Evolutionary conservation across 2,113 vertebrate genomes (phyloP).

Genomic region (Crotophaga sulcirostris): DNA sequence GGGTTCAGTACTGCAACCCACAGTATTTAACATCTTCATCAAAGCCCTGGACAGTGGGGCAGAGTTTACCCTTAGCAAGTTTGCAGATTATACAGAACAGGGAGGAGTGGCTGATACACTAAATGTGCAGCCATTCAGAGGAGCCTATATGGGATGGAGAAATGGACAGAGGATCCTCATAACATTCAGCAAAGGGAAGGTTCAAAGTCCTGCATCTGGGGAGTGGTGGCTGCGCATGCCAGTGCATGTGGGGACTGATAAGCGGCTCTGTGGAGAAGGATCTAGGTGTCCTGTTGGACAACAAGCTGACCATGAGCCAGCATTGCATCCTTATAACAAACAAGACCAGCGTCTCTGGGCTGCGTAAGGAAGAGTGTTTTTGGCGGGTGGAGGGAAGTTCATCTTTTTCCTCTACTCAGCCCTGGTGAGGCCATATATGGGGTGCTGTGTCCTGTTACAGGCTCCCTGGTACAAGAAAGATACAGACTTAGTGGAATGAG

Average conservation of each 20-base stretch:
- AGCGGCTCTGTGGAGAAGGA: background rate
- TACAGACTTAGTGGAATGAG: accelerated
- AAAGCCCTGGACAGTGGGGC: background rate
- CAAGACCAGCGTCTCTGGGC: too few species aligned
- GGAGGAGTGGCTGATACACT: too few species aligned
- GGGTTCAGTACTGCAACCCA: background rate
- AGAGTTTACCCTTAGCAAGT: background rate
- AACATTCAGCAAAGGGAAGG: background rate
- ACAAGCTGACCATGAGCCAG: accelerated
- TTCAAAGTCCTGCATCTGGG: background rate
- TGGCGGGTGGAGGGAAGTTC: accelerated
- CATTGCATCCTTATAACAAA: accelerated
- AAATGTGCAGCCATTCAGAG: background rate
- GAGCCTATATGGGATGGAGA: background rate
- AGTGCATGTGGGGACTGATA: background rate
- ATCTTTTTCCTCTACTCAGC: background rate
- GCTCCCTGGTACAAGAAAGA: background rate
- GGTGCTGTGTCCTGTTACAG: accelerated
- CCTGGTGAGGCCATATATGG: background rate
- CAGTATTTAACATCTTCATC: background rate
- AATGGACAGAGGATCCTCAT: background rate
- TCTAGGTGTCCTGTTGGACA: background rate
- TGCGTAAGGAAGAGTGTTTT: background rate
- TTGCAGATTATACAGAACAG: background rate
- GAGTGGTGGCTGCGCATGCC: background rate